Evolutionary conservation across 1,140 invertebrate species (phyloP), one percentile per base, ranked within the genome.

Genomic region (Ostrea edulis): DNA sequence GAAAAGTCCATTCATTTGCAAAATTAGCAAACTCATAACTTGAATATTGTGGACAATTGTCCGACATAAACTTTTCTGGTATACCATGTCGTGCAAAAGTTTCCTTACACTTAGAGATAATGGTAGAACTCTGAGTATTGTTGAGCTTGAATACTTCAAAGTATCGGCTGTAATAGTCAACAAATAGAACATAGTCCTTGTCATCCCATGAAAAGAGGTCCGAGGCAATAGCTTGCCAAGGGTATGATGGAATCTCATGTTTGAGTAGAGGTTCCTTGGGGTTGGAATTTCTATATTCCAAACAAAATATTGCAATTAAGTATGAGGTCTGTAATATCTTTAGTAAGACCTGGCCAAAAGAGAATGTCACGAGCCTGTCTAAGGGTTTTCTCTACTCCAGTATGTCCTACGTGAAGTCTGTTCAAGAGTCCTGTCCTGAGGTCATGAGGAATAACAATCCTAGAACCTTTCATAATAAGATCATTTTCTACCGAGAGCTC

Each of bases 281-380:
- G 52, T 87, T 89, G 17, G 85, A 54, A 65, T 86, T 62, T 65
- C 87, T 86, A 35, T 88, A 71, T 55, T 89, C 88, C 51, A 85
- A 25, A 89, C 91, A n/a, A 92, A n/a, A 87, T 71, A 8, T 55
- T n/a, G 68, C 91, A 92, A 14, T 87, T 85, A 11, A 53, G 29
- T 8, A 91, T 84, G 20, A 86, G 71, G 44, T 92, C 84, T 53
- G 90, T 84, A 25, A 92, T 92, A 20, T 92, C 89, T 55, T 89
- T 89, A n/a, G 62, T 58, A 84, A 93, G 90, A 9, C 88, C 90
- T 35, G 87, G 89, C 91, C 91, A 92, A 65, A 88, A 93, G 17
- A 93, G 8, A 0, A 53, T 55, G 14, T 88, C 71, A 65, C 87
- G 77, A 9, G 90, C 88, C 55, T 85, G 35, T 22, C 25, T 35